These are phyloP conservation scores for Diadumene lineata DNA, from an alignment of 92 coral and sea anemone genomes.

Conservation along the genomic window DNA sequence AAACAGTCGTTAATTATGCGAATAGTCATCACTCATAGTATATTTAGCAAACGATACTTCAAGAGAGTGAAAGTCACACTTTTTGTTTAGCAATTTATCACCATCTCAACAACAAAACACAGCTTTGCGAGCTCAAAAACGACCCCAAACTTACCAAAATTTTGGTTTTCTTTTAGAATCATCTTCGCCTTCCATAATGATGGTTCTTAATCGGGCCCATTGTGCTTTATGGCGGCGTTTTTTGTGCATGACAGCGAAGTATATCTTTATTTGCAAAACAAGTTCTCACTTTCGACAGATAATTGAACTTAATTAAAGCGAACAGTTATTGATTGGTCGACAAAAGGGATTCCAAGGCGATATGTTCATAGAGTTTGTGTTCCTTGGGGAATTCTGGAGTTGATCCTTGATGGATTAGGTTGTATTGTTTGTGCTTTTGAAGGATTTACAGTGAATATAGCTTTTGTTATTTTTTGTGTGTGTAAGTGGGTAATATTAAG, in stretches of 20 bases:
- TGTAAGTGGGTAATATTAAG: too few relatives aligned
- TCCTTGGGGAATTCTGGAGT: slow-evolving; percentile 27
- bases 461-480: background rate
- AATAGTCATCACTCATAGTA: too few relatives aligned
- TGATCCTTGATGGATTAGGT: slow-evolving; percentile 7
- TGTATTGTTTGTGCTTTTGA: background rate
- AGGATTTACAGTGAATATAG: background rate
- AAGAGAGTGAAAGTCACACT: slow-evolving; percentile 22
- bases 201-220: slow-evolving; percentile 9
- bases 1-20: too few relatives aligned
- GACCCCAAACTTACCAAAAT: slow-evolving; percentile 27
- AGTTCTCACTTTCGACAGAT: slow-evolving; percentile 35
- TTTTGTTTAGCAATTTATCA: background rate
- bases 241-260: slow-evolving; percentile 62
- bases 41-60: background rate
- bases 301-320: slow-evolving; percentile 49
- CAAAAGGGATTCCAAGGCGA: slow-evolving; percentile 17
- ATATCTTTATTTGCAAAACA: slow-evolving; percentile 62
- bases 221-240: slow-evolving; percentile 51
- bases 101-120: slow-evolving; percentile 4
- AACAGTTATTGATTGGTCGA: slow-evolving; percentile 30
- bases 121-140: background rate
- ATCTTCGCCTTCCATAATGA: slow-evolving; percentile 53
- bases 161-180: slow-evolving; percentile 34
- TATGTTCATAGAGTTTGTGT: background rate